phyloP scores from a whole-genome alignment of 2,888 invertebrate species.

The Caenorhabditis parvicauda region DNA sequence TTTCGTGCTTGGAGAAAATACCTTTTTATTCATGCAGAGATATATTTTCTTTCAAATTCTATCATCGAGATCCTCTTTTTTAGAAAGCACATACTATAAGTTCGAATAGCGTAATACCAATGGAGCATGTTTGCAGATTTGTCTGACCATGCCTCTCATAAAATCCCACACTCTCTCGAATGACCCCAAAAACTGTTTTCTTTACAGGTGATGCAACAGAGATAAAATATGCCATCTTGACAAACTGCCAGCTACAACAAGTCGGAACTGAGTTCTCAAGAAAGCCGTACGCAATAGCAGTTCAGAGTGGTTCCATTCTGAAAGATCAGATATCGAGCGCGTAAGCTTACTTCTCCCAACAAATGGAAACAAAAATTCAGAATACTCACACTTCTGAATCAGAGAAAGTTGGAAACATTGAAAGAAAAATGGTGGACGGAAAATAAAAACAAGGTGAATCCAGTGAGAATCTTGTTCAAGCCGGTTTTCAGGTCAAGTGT shows the following conservation, averaged over 20 bases:
- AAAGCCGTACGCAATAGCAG: constrained; percentile 94
- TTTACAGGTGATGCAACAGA: constrained; percentile 82
- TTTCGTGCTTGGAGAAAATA: too few species aligned
- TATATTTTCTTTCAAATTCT: too few species aligned
- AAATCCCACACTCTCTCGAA: too few species aligned
- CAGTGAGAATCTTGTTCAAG: constrained; percentile 76
- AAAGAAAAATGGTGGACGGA: constrained; percentile 96
- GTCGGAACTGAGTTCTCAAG: constrained; percentile 93
- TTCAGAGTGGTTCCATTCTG: constrained; percentile 74
- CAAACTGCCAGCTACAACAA: constrained; percentile 83
- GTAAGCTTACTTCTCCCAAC: constrained; percentile 15
- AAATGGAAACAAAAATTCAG: constrained; percentile 67
- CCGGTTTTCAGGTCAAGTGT: constrained; percentile 28
- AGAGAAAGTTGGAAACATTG: constrained; percentile 83
- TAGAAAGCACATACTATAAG: too few species aligned
- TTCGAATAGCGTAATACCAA: too few species aligned
- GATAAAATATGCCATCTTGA: constrained; percentile 78
- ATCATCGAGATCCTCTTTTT: too few species aligned
- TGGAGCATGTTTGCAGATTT: too few species aligned
- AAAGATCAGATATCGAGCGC: constrained; percentile 51
- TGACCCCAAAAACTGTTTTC: not conserved
- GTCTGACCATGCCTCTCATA: too few species aligned
- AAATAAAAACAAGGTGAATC: constrained; percentile 76
- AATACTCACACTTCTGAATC: constrained; percentile 87
- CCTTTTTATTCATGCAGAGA: too few species aligned